These are phyloP conservation scores for Pectinophora gossypiella DNA, from an alignment of 1,140 invertebrate species.

Conservation along the genomic window DNA sequence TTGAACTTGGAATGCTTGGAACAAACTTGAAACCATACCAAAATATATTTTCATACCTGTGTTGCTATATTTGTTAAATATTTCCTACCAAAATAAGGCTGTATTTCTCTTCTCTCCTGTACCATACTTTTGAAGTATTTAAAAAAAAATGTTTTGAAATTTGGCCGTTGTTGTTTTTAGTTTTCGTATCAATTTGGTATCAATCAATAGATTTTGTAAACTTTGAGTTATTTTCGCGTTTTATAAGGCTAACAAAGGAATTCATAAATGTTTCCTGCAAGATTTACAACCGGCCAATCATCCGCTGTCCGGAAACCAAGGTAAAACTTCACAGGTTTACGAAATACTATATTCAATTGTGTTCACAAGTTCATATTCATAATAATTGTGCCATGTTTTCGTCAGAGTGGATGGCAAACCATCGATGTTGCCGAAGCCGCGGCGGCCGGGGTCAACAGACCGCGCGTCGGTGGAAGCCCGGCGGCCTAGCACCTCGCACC, in stretches of 20 bases:
- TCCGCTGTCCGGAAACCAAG: constrained; percentile 44
- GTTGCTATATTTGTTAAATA: no score
- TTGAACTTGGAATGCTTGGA: no score
- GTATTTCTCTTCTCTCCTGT: no score
- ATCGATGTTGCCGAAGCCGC: constrained; percentile 50
- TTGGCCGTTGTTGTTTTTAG: no score
- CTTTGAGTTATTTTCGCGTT: no score
- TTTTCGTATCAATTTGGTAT: no score
- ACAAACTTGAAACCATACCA: no score
- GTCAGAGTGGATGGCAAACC: constrained; percentile 27
- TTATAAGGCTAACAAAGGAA: not conserved
- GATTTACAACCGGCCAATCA: constrained; percentile 35
- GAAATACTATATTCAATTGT: constrained; percentile 20
- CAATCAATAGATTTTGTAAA: no score
- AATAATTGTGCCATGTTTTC: not conserved
- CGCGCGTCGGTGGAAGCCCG: constrained; percentile 44
- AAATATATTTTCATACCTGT: no score
- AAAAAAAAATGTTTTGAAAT: no score
- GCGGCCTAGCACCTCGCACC: constrained; percentile 35
- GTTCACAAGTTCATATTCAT: not conserved
- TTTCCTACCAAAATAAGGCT: no score
- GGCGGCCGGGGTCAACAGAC: constrained; percentile 47
- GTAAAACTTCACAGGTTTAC: constrained; percentile 11
- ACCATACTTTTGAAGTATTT: no score
- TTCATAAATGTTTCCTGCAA: constrained; percentile 27